These are phyloP conservation scores for Euphysa ruthae DNA, from an alignment of 30 jellyfish, hydroid and myxozoan species.

Conservation along the genomic window DNA sequence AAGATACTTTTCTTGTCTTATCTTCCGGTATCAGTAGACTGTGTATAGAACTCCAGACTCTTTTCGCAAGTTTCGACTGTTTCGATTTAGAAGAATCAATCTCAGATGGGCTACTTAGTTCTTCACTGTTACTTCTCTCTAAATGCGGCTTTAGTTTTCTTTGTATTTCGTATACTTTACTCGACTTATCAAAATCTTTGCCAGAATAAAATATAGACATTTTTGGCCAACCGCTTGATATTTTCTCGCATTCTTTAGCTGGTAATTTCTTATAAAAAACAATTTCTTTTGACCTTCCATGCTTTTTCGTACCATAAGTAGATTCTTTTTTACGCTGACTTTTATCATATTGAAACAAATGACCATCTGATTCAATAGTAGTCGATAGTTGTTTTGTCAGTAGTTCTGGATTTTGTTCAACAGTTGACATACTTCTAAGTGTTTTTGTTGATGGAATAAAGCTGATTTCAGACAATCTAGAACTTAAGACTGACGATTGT, in stretches of 20 bases:
- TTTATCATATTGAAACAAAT: background rate
- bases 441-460: too few relatives aligned
- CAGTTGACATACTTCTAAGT: too few relatives aligned
- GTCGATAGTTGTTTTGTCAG: background rate
- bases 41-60: background rate
- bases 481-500: too few relatives aligned
- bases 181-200: too few relatives aligned
- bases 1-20: background rate
- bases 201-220: background rate
- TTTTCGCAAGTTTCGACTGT: background rate
- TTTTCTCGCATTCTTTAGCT: background rate
- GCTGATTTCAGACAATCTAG: too few relatives aligned
- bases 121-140: background rate
- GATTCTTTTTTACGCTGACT: background rate
- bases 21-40: background rate
- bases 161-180: too few relatives aligned
- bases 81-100: background rate
- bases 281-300: too few relatives aligned
- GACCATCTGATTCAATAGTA: background rate
- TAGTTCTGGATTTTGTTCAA: too few relatives aligned
- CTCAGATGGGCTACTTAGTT: background rate
- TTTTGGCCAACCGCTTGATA: background rate
- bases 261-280: too few relatives aligned
- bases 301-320: too few relatives aligned
- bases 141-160: too few relatives aligned